Conservation (phyloP, 2,888 invertebrate species). For the Drosophila merina region DNA sequence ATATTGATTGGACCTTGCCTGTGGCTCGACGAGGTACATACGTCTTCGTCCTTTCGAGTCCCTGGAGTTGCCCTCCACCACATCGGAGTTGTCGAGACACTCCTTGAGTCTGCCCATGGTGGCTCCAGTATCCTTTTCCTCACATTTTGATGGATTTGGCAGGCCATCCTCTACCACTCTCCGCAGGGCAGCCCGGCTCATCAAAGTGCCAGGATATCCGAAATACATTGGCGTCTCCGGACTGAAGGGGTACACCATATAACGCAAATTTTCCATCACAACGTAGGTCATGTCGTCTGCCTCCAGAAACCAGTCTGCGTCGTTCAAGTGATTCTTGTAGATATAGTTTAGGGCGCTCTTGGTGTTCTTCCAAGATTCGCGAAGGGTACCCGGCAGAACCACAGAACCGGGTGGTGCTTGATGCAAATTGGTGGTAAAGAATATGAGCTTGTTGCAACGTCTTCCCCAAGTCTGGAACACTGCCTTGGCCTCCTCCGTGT, state of each 20-base stretch:
- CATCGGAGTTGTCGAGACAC: constrained; percentile 19
- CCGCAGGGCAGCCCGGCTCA: constrained; percentile 33
- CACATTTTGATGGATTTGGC: constrained; percentile 19
- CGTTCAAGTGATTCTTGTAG: constrained; percentile 13
- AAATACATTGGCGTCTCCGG: constrained; percentile 21
- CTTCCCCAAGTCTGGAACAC: constrained; percentile 25
- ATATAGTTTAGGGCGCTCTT: constrained; percentile 27
- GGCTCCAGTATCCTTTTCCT: constrained; percentile 3
- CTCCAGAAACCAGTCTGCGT: constrained; percentile 31
- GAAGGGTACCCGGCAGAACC: background rate
- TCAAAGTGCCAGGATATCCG: constrained; percentile 15
- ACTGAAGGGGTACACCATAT: constrained; percentile 35
- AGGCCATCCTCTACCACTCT: constrained; percentile 10
- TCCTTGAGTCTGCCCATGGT: constrained; percentile 11
- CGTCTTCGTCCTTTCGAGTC: constrained; percentile 19
- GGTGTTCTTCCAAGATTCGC: constrained; percentile 18
- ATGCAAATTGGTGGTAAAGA: constrained; percentile 13
- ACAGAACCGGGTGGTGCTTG: background rate
- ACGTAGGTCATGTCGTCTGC: constrained; percentile 34
- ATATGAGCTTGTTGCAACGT: constrained; percentile 30
- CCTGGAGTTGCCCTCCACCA: constrained; percentile 9
- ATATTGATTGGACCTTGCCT: constrained; percentile 10
- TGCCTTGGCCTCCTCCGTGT: background rate
- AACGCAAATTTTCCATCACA: constrained; percentile 27
- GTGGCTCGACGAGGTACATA: constrained; percentile 11